Conservation (phyloP, 2,113 vertebrate genomes). For the Melanerpes formicivorus region DNA sequence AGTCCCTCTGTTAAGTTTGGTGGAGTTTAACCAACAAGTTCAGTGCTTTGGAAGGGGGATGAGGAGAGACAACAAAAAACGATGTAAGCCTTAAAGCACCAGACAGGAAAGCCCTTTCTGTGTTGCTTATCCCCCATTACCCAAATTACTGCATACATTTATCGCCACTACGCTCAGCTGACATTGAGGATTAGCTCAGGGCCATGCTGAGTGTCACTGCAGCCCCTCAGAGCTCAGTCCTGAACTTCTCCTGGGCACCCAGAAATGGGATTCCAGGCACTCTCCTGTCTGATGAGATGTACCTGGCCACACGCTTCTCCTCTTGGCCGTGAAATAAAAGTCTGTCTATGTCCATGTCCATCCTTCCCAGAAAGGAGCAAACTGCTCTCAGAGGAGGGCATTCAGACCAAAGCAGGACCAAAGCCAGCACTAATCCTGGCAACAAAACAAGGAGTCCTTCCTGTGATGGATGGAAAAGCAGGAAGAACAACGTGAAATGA, state of each 20-base stretch:
- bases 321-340: background rate
- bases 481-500: background rate
- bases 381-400: background rate
- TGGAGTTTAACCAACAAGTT: background rate
- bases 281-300: accelerated
- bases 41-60: background rate
- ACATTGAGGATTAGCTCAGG: background rate
- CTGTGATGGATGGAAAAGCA: background rate
- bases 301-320: background rate
- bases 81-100: background rate
- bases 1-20: background rate
- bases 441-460: background rate
- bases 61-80: background rate
- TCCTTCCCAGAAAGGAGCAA: background rate
- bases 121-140: background rate
- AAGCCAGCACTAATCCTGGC: background rate
- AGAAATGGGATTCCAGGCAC: background rate
- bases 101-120: background rate
- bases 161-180: background rate
- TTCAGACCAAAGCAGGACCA: background rate
- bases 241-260: background rate
- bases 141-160: background rate
- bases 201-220: background rate
- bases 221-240: background rate
- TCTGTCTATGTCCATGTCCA: background rate